Evolutionary conservation across 2,113 vertebrate genomes (phyloP), one percentile per base, ranked within the genome.

Genomic region (Setophaga kirtlandii): DNA sequence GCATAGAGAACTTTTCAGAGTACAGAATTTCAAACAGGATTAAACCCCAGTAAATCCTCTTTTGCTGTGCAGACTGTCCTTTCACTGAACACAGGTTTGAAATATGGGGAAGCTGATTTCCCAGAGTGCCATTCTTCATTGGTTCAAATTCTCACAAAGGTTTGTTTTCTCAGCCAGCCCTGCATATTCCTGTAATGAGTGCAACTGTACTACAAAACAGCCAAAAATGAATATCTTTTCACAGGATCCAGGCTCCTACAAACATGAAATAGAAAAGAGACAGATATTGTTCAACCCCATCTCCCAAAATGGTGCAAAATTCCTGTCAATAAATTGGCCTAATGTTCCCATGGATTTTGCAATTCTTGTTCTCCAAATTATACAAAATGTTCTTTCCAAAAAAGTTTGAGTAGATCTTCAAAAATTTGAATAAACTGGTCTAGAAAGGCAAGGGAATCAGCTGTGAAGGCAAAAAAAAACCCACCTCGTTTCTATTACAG

Each of bases 391-490:
- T 46, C 13, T 67, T 79, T 79, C 47, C 28, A 85, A 63, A 69
- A 33, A 91, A 59, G 16, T 77, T 75, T 90, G 42, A 79, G n/a
- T 35, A 83, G 18, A 88, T 52, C 39, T 67, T 85, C 64, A 90
- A 83, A 83, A 80, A n/a, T 19, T 71, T 82, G 83, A 70, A 95
- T 64, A 15, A 92, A 83, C 44, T 90, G n/a, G 84, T 88, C 86
- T 89, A 80, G 76, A 50, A 96, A 91, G 47, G 24, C 50, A 93
- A 93, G 83, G 22, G 81, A 80, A 80, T 56, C 52, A 53, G 9
- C 67, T 88, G 59, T 42, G 88, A 97, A 96, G 69, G 80, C 78
- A 59, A 73, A 50, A 71, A 95, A 97, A 94, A 24, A 90, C 85
- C 25, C 35, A 73, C 37, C 37, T 39, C 37, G 63, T 92, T 95